Evolutionary conservation across 92 coral and sea anemone genomes (phyloP), one percentile per base, ranked within the genome.

Genomic region (Parazoanthus darwini): DNA sequence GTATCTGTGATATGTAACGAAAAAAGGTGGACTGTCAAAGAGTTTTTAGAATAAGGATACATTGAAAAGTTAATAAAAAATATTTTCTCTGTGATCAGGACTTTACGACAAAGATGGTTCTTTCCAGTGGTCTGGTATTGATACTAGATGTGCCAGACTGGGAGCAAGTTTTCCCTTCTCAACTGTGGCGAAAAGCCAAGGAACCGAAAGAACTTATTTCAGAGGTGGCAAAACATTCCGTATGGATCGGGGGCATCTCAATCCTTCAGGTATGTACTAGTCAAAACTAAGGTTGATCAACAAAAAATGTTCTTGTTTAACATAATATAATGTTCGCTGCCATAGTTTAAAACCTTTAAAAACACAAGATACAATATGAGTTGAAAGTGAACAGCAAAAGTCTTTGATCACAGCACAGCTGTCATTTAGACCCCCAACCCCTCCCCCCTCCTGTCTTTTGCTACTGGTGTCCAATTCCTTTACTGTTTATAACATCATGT

Each of bases 241-340:
- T 16, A 43, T 86, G 39, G 89, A 86, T 29, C 79, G 89, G 29
- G 89, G 89, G n/a, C 89, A 86, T 80, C 89, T 86, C 70, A 86
- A 86, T 33, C 89, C 89, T 36, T 86, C 89, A 75, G 89, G 89
- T 80, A 86, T 72, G 89, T 3, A 74, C 42, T 4, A 0, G 15
- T 9, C 77, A 25, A 38, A 26, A 72, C 77, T 39, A 39, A 39
- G 42, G 51, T 48, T 48, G 51, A 6, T 48, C 51, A 48, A 48
- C 16, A 54, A 36, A 74, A 20, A 74, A 74, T 15, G 1, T 5
- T 13, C 38, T 29, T n/a, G 13, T 68, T 23, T 68, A 14, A 23
- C 74, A 10, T 48, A 48, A 68, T 29, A 10, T 48, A 48, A 68
- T 29, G 36, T n/a, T 68, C 0, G 35, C 74, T 7, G 8, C 51